Percentiles rank a stretch among this genome's conserved stretches.
phyloP scores from a whole-genome alignment of 2,888 invertebrate genomes.

The Campoletis raptor region DNA sequence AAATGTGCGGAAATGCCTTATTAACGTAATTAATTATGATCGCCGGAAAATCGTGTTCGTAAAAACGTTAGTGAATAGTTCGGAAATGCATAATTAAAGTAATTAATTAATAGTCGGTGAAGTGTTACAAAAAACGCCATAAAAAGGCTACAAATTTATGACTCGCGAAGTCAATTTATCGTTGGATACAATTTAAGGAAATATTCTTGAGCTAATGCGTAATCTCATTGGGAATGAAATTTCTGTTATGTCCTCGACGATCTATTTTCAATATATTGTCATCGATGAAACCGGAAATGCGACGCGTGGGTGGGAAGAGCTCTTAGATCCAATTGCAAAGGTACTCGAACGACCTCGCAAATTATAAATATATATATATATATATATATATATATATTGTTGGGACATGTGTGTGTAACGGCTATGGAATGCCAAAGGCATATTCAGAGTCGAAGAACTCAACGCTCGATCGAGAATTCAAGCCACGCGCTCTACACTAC shows the following conservation, averaged over 20 bases:
- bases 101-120: background rate
- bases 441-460: conserved; percentile 51
- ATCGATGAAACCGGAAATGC: conserved; percentile 37
- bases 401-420: conserved; percentile 53
- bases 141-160: background rate
- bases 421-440: conserved; percentile 67
- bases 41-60: background rate
- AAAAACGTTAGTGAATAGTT: background rate
- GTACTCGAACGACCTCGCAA: conserved; percentile 43
- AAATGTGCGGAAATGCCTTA: background rate
- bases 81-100: conserved; percentile 6
- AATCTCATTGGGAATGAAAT: background rate
- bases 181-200: background rate
- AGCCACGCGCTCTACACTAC: conserved; percentile 52
- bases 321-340: conserved; percentile 16
- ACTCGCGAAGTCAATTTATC: background rate
- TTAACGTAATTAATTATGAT: background rate
- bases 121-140: background rate
- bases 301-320: conserved; percentile 32
- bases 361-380: conserved; percentile 16
- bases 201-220: background rate
- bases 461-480: conserved; percentile 68
- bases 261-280: conserved; percentile 23
- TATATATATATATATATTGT: background rate
- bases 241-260: background rate